phyloP scores from a whole-genome alignment of 2,797 vertebrate species.

The Malacoraja senta region DNA sequence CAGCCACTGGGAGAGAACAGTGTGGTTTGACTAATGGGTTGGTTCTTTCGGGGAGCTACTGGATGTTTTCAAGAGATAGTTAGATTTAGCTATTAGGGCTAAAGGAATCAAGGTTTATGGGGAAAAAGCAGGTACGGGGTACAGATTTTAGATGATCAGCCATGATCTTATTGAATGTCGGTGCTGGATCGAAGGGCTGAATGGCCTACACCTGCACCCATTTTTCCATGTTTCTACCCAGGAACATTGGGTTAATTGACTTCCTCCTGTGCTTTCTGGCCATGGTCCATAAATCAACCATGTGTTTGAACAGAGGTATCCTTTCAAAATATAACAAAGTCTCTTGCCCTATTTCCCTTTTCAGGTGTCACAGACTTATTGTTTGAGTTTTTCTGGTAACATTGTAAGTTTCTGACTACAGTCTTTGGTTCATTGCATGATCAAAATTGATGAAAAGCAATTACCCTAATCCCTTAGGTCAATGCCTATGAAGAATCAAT shows the following conservation, averaged over 20 bases:
- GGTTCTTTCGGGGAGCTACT: neutral
- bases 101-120: no score
- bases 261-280: neutral
- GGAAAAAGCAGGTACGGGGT: no score
- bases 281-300: neutral
- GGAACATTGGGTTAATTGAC: neutral
- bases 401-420: neutral
- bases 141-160: no score
- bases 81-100: no score
- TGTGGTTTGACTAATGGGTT: neutral
- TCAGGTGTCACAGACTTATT: no score
- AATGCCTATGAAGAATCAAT: neutral
- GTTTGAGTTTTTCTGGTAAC: neutral
- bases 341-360: neutral
- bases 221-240: neutral
- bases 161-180: no score
- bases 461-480: neutral
- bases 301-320: neutral
- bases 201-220: no score
- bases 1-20: neutral
- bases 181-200: no score
- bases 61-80: no score
- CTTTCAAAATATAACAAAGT: neutral
- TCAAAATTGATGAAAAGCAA: neutral
- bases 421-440: neutral